phyloP scores from a whole-genome alignment of 1,140 invertebrate genomes.

The Cotesia chilonis region DNA sequence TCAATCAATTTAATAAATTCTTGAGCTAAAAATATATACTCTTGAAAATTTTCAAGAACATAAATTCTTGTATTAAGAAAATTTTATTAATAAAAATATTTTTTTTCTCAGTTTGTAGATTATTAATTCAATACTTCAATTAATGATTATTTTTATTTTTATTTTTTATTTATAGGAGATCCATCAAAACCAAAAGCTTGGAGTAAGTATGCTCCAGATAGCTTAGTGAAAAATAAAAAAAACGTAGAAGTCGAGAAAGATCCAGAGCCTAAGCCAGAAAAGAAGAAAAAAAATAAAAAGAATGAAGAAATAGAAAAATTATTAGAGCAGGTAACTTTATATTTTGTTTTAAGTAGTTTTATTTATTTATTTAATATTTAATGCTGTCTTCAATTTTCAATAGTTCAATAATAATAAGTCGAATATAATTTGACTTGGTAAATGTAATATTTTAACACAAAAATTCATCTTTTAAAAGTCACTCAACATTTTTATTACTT shows the following conservation, averaged over 20 bases:
- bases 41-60: no score
- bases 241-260: slow-evolving; percentile 51
- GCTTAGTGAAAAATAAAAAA: slow-evolving; percentile 68
- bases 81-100: no score
- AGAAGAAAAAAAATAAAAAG: slow-evolving; percentile 57
- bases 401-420: no score
- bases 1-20: no score
- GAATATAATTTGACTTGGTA: no score
- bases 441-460: no score
- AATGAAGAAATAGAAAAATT: slow-evolving; percentile 61
- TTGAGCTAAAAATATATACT: no score
- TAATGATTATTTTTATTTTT: slow-evolving; percentile 31
- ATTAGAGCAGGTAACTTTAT: slow-evolving; percentile 68
- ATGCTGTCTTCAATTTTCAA: no score
- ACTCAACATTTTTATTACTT: slow-evolving; percentile 52
- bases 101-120: not conserved
- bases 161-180: slow-evolving; percentile 69
- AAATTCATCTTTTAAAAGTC: no score
- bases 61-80: no score
- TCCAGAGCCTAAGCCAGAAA: slow-evolving; percentile 52
- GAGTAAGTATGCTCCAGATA: slow-evolving; percentile 85
- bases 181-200: slow-evolving; percentile 86
- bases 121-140: slow-evolving; percentile 13
- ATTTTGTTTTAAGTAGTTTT: slow-evolving; percentile 67
- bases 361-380: no score